phyloP scores from a whole-genome alignment of 2,113 vertebrate genomes.

The Chunga burmeisteri region DNA sequence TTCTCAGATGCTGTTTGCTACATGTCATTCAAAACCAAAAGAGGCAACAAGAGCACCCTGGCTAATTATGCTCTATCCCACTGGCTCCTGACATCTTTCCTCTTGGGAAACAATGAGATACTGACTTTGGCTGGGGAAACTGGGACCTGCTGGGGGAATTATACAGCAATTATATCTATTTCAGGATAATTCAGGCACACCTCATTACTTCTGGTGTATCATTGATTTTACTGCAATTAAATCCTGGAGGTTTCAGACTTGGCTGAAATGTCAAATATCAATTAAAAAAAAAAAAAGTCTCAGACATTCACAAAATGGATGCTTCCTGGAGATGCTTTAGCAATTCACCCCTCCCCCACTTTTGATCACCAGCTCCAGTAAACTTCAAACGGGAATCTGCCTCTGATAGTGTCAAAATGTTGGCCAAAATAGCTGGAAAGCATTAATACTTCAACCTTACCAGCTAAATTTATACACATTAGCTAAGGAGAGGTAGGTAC shows the following conservation, averaged over 20 bases:
- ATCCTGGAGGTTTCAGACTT: constrained; percentile 15
- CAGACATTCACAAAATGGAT: background rate
- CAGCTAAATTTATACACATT: background rate
- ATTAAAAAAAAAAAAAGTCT: background rate
- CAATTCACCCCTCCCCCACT: background rate
- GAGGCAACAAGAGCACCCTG: background rate
- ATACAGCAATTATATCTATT: constrained; percentile 41
- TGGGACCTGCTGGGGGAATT: background rate
- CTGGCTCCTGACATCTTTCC: constrained; percentile 6
- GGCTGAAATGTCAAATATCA: constrained; percentile 30
- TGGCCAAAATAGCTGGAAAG: background rate
- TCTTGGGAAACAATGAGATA: constrained; percentile 51
- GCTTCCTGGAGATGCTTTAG: background rate
- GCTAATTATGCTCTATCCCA: constrained; percentile 39
- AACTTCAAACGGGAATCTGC: background rate
- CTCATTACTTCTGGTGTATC: background rate
- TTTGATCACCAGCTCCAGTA: background rate
- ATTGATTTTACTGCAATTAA: constrained; percentile 42
- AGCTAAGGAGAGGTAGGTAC: background rate
- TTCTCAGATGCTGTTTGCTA: background rate
- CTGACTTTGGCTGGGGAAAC: constrained; percentile 22
- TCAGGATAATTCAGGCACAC: constrained; percentile 45
- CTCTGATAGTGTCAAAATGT: background rate
- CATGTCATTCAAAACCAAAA: constrained; percentile 37
- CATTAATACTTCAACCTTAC: background rate